Evolutionary conservation across 1,140 invertebrate genomes (phyloP).

Genomic region (Saccostrea glomerata): DNA sequence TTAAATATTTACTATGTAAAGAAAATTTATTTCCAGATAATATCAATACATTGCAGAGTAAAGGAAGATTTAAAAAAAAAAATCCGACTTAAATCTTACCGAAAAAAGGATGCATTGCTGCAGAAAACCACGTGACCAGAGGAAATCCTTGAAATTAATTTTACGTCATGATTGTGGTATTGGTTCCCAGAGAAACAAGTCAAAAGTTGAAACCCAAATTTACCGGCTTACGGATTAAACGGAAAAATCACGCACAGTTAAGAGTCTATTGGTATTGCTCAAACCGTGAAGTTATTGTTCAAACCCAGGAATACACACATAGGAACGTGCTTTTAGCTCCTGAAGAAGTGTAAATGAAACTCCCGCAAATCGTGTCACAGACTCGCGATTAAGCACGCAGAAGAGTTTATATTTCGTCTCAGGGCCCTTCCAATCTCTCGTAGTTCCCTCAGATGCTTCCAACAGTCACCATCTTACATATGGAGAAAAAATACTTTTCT

Average conservation of each 20-base stretch:
- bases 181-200: slow-evolving; percentile 17
- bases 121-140: slow-evolving; percentile 17
- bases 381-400: slow-evolving; percentile 23
- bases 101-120: background rate
- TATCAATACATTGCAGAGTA: slow-evolving; percentile 9
- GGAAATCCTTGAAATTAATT: slow-evolving; percentile 31
- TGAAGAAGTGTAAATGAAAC: slow-evolving; percentile 28
- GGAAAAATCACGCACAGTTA: slow-evolving; percentile 30
- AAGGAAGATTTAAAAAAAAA: background rate
- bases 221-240: slow-evolving; percentile 23
- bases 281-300: slow-evolving; percentile 2
- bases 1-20: slow-evolving; percentile 33
- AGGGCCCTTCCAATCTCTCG: background rate
- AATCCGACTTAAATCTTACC: background rate
- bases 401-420: slow-evolving; percentile 36
- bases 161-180: slow-evolving; percentile 20
- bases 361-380: slow-evolving; percentile 31
- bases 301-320: background rate
- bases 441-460: background rate
- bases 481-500: background rate
- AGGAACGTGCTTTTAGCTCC: slow-evolving; percentile 21
- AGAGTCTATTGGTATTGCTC: background rate
- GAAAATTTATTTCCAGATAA: slow-evolving; percentile 13
- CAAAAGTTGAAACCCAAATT: background rate
- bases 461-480: slow-evolving; percentile 1